Percentiles rank a stretch among this genome's conserved stretches.
Conservation (phyloP, 1,140 invertebrate genomes). For the Pemphigus obesinymphae region DNA sequence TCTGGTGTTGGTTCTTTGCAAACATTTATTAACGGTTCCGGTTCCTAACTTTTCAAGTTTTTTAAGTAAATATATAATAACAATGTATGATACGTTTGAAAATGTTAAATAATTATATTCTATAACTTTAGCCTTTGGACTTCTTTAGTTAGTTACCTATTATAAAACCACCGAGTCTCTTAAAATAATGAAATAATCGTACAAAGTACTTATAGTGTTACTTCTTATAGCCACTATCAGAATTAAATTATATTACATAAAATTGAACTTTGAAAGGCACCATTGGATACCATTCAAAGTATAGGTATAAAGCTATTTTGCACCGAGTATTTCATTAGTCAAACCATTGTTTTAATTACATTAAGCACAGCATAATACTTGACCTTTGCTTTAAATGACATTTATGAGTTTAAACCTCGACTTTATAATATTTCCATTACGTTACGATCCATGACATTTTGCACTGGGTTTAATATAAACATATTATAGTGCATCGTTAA, state of each 20-base stretch:
- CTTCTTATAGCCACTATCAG: neutral
- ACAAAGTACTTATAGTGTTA: neutral
- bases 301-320: neutral
- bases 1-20: no score
- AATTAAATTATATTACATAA: neutral
- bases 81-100: no score
- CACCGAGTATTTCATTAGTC: neutral
- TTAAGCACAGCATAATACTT: neutral
- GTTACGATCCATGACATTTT: slow-evolving; percentile 24
- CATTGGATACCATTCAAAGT: neutral
- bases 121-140: no score
- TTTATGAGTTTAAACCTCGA: slow-evolving; percentile 7
- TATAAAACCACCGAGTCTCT: no score
- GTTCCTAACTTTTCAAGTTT: no score
- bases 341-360: slow-evolving; percentile 26
- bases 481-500: neutral
- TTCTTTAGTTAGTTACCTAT: no score
- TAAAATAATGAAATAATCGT: no score
- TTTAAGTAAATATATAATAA: neutral
- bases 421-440: neutral
- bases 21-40: no score
- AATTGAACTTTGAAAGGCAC: no score
- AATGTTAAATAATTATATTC: no score
- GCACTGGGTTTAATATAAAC: neutral
- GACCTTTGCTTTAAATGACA: slow-evolving; percentile 28